Percentiles rank a stretch among this genome's conserved stretches.
Evolutionary conservation across 2,113 vertebrate genomes (phyloP).

Genomic region (Callocephalon fimbriatum): DNA sequence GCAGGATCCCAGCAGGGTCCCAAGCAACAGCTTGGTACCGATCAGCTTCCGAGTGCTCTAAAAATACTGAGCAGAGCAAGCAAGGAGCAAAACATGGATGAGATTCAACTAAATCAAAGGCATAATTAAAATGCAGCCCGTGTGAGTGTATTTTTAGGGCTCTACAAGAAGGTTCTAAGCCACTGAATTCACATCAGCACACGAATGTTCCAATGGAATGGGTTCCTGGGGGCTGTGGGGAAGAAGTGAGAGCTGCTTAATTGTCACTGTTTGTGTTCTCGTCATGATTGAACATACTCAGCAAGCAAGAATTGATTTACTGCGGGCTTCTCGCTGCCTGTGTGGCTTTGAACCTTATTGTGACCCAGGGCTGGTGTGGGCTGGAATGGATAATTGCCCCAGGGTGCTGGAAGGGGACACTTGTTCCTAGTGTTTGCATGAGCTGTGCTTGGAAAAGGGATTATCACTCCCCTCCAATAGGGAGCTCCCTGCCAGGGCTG

Average conservation of each 20-base stretch:
- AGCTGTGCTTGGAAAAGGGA: not conserved
- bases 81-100: constrained; percentile 7
- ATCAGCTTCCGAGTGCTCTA: not conserved
- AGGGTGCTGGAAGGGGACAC: not conserved
- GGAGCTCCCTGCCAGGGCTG: not conserved
- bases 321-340: not conserved
- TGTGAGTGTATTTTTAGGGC: constrained; percentile 61
- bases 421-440: rapidly evolving
- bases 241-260: constrained; percentile 45
- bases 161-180: constrained; percentile 22
- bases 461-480: not conserved
- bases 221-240: constrained; percentile 46
- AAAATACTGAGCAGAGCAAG: not conserved
- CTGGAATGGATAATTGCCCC: not conserved
- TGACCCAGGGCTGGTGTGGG: not conserved
- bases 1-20: not conserved
- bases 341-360: not conserved
- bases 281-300: constrained; percentile 1
- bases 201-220: constrained; percentile 29
- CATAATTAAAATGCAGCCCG: constrained; percentile 18
- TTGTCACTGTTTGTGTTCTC: constrained; percentile 49
- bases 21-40: not conserved
- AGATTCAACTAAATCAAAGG: constrained; percentile 8
- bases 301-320: not conserved
- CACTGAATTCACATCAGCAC: constrained; percentile 29